A percentile compares a stretch with the other conserved stretches of the same genome.
These are phyloP conservation scores for Arion vulgaris DNA, from an alignment of 1,140 invertebrate species.

Conservation along the genomic window DNA sequence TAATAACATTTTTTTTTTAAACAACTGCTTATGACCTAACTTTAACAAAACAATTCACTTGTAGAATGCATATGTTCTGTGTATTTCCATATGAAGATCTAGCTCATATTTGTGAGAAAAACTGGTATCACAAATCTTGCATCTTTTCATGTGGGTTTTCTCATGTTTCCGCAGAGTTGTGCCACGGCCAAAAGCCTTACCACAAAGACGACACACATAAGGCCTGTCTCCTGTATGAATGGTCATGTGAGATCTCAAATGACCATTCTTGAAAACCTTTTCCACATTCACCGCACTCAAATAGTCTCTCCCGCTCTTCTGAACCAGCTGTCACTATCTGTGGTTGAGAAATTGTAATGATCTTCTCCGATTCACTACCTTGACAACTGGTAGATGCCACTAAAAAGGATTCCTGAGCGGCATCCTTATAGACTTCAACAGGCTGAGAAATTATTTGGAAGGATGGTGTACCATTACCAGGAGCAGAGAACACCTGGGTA, in stretches of 20 bases:
- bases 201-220: slow-evolving; percentile 31
- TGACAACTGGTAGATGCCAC: slow-evolving; percentile 23
- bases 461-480: neutral
- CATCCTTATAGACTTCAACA: neutral
- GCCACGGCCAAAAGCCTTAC: slow-evolving; percentile 30
- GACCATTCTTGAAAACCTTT: slow-evolving; percentile 39
- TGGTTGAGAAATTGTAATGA: slow-evolving; percentile 35
- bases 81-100: slow-evolving; percentile 34
- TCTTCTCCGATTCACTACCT: slow-evolving; percentile 12
- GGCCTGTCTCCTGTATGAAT: slow-evolving; percentile 28
- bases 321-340: slow-evolving; percentile 18
- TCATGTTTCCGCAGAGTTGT: slow-evolving; percentile 37
- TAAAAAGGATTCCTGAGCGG: neutral
- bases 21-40: too few species aligned
- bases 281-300: slow-evolving; percentile 36
- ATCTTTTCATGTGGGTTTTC: slow-evolving; percentile 37
- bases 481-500: neutral
- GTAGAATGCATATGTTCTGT: slow-evolving; percentile 38
- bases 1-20: too few species aligned
- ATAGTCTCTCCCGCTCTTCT: slow-evolving; percentile 20
- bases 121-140: slow-evolving; percentile 36
- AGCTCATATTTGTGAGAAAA: slow-evolving; percentile 34
- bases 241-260: slow-evolving; percentile 36
- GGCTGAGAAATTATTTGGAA: slow-evolving; percentile 10
- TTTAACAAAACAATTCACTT: neutral